Percentiles rank a stretch among this genome's conserved stretches.
Evolutionary conservation across 1,140 invertebrate genomes (phyloP).

Genomic region (Piezodorus guildinii): DNA sequence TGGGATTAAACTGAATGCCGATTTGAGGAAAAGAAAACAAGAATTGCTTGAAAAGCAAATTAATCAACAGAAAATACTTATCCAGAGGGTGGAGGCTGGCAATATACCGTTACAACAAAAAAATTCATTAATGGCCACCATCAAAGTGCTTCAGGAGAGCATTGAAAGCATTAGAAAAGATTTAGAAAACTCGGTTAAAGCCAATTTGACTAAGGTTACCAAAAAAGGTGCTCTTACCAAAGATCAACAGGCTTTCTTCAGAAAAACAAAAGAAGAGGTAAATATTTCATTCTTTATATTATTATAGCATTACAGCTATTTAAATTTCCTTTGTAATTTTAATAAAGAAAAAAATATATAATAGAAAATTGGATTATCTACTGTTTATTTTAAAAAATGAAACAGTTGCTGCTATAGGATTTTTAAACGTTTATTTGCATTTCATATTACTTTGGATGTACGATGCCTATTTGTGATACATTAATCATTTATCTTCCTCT

Average conservation of each 20-base stretch:
- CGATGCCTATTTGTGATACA: too few relatives aligned
- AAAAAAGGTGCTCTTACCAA: slow-evolving; percentile 14
- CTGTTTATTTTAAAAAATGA: too few relatives aligned
- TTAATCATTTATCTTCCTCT: too few relatives aligned
- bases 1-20: slow-evolving; percentile 54
- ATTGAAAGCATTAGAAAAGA: slow-evolving; percentile 65
- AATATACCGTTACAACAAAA: slow-evolving; percentile 46
- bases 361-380: too few relatives aligned
- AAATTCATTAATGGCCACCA: slow-evolving; percentile 52
- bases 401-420: too few relatives aligned
- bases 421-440: too few relatives aligned
- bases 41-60: slow-evolving; percentile 66
- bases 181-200: slow-evolving; percentile 35
- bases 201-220: slow-evolving; percentile 12
- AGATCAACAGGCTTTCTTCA: slow-evolving; percentile 22
- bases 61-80: slow-evolving; percentile 59
- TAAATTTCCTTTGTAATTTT: too few relatives aligned
- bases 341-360: too few relatives aligned
- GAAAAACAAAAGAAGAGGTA: slow-evolving; percentile 31
- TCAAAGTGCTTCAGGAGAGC: slow-evolving; percentile 54
- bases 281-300: background rate
- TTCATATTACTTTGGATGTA: too few relatives aligned
- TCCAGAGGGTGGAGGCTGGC: slow-evolving; percentile 61
- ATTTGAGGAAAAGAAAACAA: slow-evolving; percentile 64
- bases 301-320: background rate